Conservation (phyloP, 2,113 vertebrate species). For the Catharus bicknelli region DNA sequence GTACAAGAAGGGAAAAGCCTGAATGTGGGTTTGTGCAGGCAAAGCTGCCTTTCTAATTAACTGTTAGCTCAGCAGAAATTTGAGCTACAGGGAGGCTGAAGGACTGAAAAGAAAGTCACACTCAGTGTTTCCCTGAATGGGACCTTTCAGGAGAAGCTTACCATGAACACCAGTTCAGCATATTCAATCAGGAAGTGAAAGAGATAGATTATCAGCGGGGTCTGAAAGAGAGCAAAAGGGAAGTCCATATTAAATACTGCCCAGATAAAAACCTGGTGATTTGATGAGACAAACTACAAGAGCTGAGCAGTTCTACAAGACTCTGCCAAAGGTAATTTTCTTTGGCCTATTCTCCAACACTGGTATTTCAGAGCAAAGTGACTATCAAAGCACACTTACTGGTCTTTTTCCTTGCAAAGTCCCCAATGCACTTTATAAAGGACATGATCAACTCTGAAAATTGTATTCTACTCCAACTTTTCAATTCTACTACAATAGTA, state of each 20-base stretch:
- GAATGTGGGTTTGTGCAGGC: background rate
- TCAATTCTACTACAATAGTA: background rate
- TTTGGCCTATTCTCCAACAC: background rate
- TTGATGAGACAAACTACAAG: background rate
- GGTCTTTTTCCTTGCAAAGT: background rate
- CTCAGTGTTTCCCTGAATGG: background rate
- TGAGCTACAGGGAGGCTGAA: background rate
- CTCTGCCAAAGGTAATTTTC: background rate
- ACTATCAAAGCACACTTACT: background rate
- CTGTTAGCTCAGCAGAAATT: background rate
- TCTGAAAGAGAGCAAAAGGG: conserved; percentile 76
- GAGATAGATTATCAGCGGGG: conserved; percentile 93
- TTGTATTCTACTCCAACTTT: background rate
- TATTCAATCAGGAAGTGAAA: conserved; percentile 98
- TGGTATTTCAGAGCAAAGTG: background rate
- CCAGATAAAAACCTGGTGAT: background rate
- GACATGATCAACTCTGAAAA: background rate
- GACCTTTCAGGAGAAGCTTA: conserved; percentile 67
- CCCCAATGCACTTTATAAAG: background rate
- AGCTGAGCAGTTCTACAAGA: background rate
- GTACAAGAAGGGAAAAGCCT: background rate
- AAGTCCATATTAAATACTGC: conserved; percentile 9
- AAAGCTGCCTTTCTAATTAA: background rate
- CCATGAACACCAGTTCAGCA: conserved; percentile 95
- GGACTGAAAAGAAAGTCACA: background rate